Evolutionary conservation across 2,113 vertebrate species (phyloP), one percentile per base, ranked within the genome.

Genomic region (Pundamilia nyererei): DNA sequence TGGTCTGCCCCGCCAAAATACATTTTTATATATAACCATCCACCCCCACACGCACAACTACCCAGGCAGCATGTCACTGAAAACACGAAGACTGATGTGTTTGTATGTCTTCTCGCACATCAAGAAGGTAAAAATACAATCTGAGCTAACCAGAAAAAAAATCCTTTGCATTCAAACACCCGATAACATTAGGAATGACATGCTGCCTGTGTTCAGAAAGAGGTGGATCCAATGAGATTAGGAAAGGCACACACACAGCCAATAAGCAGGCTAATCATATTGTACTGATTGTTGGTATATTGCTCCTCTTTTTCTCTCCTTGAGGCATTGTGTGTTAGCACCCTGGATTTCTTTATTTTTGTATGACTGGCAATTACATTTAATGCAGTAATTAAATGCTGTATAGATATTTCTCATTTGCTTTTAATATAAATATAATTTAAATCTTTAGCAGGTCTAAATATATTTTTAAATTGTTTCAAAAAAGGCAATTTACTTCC

Each of bases 171-270:
- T 83, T 83, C 80, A 90, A 87, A 89, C 45, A 82, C n/a, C 42
- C 56, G 65, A 54, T 87, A 86, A 91, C 83, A 91, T 90, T 88
- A 86, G 82, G 75, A 87, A 93, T 89, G 89, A 77, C 70, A 80
- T 56, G 91, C 54, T 85, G 86, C 87, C 49, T 87, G 83, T 87
- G 84, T 90, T 92, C 33, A 88, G 72, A 91, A 90, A 75, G 82
- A 85, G 92, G 88, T 81, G 93, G 26, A 89, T 91, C 93, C 89
- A 94, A 94, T 93, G 89, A 24, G 88, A 94, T 94, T 93, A 93
- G 81, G 49, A 77, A 83, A 92, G 65, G 54, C 85, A 90, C 72
- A 91, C 87, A 91, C 87, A 91, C 70, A 85, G 89, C 83, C 91
- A 92, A 91, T 90, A 83, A 91, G 89, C 84, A 88, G 83, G 79